Percentiles rank a stretch among this genome's conserved stretches.
Conservation (phyloP, 2,113 vertebrate genomes). For the Microcebus griseorufus region DNA sequence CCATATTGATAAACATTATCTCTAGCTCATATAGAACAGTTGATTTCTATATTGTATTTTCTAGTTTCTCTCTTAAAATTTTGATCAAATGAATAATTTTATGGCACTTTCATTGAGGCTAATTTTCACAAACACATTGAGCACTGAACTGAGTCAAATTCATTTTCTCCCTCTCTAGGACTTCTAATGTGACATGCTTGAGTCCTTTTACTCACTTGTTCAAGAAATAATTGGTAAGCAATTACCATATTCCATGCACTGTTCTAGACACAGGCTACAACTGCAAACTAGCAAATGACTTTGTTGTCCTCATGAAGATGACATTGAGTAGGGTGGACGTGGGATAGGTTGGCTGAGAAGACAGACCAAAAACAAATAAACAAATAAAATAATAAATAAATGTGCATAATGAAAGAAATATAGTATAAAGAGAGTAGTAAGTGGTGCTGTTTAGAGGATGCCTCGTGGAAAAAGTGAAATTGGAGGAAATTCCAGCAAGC, state of each 20-base stretch:
- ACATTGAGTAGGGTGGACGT: not conserved
- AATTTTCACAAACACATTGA: not conserved
- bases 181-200: not conserved
- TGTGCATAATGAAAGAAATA: not conserved
- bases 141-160: not conserved
- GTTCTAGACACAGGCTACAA: not conserved
- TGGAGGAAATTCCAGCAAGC: not conserved
- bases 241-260: not conserved
- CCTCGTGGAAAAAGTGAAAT: not conserved
- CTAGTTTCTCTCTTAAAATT: not conserved
- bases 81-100: not conserved
- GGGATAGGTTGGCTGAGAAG: not conserved
- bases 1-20: not conserved
- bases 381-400: not conserved
- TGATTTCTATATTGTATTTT: not conserved
- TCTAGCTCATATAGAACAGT: not conserved
- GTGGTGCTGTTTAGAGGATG: not conserved
- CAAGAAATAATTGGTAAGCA: not conserved
- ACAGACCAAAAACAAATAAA: not conserved
- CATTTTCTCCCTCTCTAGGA: not conserved
- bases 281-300: not conserved
- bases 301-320: not conserved
- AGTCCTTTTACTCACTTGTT: not conserved
- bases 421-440: not conserved
- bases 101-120: not conserved